A percentile compares a stretch with the other conserved stretches of the same genome.
Evolutionary conservation across 1,140 invertebrate genomes (phyloP).

Genomic region (Antheraea pernyi): DNA sequence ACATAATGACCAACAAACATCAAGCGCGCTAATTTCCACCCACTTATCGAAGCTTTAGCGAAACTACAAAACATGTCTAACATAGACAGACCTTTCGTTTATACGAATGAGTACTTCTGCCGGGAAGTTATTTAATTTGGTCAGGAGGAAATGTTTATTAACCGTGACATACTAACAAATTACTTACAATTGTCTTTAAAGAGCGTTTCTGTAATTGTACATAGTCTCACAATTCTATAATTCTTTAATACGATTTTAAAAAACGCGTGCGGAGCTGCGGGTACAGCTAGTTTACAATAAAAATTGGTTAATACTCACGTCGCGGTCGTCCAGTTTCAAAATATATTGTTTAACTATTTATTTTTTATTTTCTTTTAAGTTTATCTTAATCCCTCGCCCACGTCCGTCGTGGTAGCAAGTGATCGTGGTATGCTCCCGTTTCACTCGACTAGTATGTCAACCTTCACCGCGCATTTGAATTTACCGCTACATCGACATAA

Average conservation of each 20-base stretch:
- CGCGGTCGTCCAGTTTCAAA: background rate
- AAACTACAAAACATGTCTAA: background rate
- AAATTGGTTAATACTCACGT: background rate
- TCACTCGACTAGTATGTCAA: slow-evolving; percentile 22
- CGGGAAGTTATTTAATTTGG: background rate
- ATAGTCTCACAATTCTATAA: too few relatives aligned
- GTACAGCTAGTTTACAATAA: too few relatives aligned
- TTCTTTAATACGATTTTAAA: too few relatives aligned
- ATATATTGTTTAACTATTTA: background rate
- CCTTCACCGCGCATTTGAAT: slow-evolving; percentile 54
- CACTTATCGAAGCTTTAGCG: slow-evolving; percentile 5
- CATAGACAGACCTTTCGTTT: background rate
- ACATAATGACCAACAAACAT: slow-evolving; percentile 39
- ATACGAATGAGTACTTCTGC: background rate
- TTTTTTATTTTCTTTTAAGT: background rate
- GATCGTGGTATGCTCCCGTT: slow-evolving; percentile 34
- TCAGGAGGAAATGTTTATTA: background rate
- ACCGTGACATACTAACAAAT: background rate
- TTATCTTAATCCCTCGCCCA: background rate
- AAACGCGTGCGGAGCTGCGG: too few relatives aligned
- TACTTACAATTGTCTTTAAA: too few relatives aligned
- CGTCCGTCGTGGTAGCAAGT: slow-evolving; percentile 22
- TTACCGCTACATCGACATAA: slow-evolving; percentile 56
- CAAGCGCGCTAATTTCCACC: slow-evolving; percentile 17
- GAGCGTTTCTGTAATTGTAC: too few relatives aligned